Evolutionary conservation across 2,888 invertebrate genomes (phyloP), one percentile per base, ranked within the genome.

Genomic region (Sinopyrophorus schimmeli): DNA sequence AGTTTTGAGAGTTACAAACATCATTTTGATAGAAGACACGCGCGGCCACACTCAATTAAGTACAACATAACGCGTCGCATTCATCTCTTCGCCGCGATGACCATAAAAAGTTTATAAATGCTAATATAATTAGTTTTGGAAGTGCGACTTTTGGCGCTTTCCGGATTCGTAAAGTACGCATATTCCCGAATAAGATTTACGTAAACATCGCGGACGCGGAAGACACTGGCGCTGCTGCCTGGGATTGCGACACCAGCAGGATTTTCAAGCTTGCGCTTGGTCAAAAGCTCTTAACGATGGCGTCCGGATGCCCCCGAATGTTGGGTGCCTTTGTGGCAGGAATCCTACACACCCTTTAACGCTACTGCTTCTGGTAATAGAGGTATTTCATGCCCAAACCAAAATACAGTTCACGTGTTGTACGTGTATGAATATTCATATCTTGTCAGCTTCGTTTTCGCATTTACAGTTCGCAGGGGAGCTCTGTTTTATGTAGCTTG

Each of bases 241-340:
- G 50, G 50, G 50, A 50, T 50, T 46, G 50, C 50, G 50, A 50
- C 50, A 46, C 50, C 38, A 38, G 38, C 34, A 46, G 46, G 46
- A 40, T 40, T 37, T 44, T 40, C 47, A 47, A 47, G 47, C 47
- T 47, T 47, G 50, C 50, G 50, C 50, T 50, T 46, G 50, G 50
- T 41, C 50, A 46, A 46, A 50, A 46, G 50, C 44, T 46, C 50
- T 46, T 37, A 42, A 46, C 50, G 50, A 50, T 30, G 34, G 12
- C 39, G 46, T 50, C 39, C 50, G 50, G 44, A 50, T 40, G 44
- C 38, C 50, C 38, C 50, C 50, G 50, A 49, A 44, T 40, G 44
- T 50, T 26, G 40, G 34, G 27, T 44, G 44, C 40, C 50, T 44
- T 50, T 44, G 31, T 49, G 44, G 50, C 23, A 46, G 21, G 34